These are phyloP conservation scores for Hephaestus fuliginosus DNA, from an alignment of 2,797 vertebrate genomes.

Conservation along the genomic window DNA sequence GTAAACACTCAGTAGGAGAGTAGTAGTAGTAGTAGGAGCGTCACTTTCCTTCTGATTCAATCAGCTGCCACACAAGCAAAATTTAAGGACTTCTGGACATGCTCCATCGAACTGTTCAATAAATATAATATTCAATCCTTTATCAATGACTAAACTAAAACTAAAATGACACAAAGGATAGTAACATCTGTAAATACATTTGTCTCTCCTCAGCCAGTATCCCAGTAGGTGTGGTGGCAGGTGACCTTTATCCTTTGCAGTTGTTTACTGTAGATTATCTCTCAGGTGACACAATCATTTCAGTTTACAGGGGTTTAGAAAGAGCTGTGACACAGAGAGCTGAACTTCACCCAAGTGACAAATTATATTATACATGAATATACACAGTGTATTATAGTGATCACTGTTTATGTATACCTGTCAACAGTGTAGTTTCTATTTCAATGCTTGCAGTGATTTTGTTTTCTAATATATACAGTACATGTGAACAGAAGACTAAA, in stretches of 20 bases:
- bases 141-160: background rate
- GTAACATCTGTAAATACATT: background rate
- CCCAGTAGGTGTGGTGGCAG: background rate
- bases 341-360: background rate
- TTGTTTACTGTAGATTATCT: slow-evolving; percentile 20
- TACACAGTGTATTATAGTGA: too few relatives aligned
- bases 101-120: background rate
- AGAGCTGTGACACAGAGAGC: background rate
- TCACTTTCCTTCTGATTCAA: background rate
- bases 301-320: background rate
- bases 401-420: background rate
- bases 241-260: slow-evolving; percentile 24
- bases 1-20: background rate
- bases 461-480: background rate
- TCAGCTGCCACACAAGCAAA: background rate
- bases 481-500: background rate
- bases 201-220: background rate
- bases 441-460: background rate
- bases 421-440: background rate
- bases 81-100: background rate
- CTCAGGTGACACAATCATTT: background rate
- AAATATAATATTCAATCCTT: background rate
- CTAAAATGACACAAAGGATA: background rate
- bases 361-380: too few relatives aligned
- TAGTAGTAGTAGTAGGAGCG: background rate